Evolutionary conservation across 1,140 invertebrate genomes (phyloP), one percentile per base, ranked within the genome.

Genomic region (Heliconius nattereri): DNA sequence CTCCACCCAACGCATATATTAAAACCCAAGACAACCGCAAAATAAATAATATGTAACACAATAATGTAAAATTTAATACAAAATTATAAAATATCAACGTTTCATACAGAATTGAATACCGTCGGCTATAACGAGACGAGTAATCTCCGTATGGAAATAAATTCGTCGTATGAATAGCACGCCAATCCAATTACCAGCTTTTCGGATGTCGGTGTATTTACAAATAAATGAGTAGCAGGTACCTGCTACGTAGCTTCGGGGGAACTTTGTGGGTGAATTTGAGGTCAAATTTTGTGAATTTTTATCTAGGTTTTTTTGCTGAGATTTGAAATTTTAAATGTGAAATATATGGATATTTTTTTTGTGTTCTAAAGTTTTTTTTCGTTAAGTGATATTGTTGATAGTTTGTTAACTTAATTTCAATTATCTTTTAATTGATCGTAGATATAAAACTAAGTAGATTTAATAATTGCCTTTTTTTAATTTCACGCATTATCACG

Each of bases 161-260:
- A 78, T 78, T 78, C 77, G 73, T 81, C 77, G 80, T 78, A 81
- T 81, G 80, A 81, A 81, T 81, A 81, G 73, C 80, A 78, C 76
- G 80, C 78, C 80, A 81, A 81, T 81, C 77, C 80, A 81, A 81
- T 81, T 81, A 81, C 74, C 73, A 77, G 80, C 76, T 73, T 78
- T 78, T 73, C 77, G 77, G 74, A 78, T 71, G 73, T 70, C 73
- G 73, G 49, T 71, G 71, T 81, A 78, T 78, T 81, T 81, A 81
- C 71, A 81, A 81, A 81, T 81, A 81, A 80, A 76, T 71, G 78
- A 52, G 78, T 73, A 76, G 35, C 16, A 20, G 49, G 49, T 52
- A 52, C 49, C 40, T 45, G 40, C 13, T 60, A 3, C 35, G 71
- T 37, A 72, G 45, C 32, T 71, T 49, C 13, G 75, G 40, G 75